Evolutionary conservation across 2,113 vertebrate genomes (phyloP).

Genomic region (Passer montanus): DNA sequence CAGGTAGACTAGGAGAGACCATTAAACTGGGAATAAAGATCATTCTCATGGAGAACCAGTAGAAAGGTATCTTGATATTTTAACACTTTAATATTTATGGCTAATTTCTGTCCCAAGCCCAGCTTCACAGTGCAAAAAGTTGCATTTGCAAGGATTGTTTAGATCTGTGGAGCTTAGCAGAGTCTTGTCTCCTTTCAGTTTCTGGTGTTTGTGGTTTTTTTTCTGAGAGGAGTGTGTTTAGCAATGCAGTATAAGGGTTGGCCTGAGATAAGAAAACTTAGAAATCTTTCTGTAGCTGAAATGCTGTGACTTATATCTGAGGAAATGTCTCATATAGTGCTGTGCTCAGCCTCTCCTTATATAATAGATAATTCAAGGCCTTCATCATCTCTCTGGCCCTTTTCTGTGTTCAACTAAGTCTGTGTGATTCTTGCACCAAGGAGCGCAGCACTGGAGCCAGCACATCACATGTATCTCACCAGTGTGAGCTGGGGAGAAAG

Average conservation of each 20-base stretch:
- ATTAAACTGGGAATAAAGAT: background rate
- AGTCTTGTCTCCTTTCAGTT: background rate
- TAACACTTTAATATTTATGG: background rate
- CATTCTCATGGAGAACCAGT: background rate
- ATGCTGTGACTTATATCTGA: background rate
- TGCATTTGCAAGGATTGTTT: background rate
- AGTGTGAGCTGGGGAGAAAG: background rate
- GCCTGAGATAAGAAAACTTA: background rate
- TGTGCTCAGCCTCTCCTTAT: background rate
- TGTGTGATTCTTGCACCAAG: background rate
- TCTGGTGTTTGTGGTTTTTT: background rate
- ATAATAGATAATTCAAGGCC: background rate
- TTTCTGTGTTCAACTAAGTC: background rate
- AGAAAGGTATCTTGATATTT: background rate
- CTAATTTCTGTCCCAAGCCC: background rate
- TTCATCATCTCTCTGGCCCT: background rate
- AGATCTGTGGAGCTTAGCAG: background rate
- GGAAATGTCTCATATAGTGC: background rate
- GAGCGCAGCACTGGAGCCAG: background rate
- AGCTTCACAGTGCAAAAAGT: background rate
- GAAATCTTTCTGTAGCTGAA: background rate
- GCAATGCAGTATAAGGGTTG: background rate
- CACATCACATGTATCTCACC: background rate
- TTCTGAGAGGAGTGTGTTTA: background rate
- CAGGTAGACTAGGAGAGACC: background rate